A percentile compares a stretch with the other conserved stretches of the same genome.
Evolutionary conservation across 2,797 vertebrate species (phyloP).

Genomic region (Triplophysa bombifrons): DNA sequence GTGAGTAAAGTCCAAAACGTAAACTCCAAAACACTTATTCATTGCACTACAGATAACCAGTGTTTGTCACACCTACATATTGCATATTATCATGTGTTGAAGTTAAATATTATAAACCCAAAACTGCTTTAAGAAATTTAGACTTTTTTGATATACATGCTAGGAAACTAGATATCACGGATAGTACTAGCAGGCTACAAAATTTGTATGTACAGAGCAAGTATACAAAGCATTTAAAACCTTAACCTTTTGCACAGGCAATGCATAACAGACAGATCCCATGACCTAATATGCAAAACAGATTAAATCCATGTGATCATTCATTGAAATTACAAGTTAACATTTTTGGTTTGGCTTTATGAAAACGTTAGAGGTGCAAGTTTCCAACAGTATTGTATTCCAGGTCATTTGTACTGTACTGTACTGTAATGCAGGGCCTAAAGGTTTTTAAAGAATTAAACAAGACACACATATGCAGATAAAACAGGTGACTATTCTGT

Average conservation of each 20-base stretch:
- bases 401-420: not conserved
- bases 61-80: not conserved
- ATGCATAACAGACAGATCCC: not conserved
- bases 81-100: not conserved
- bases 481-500: not conserved
- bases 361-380: too few species aligned
- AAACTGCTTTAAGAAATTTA: too few species aligned
- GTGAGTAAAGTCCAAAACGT: conserved; percentile 2
- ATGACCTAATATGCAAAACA: not conserved
- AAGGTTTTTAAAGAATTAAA: conserved; percentile 14
- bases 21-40: conserved; percentile 3
- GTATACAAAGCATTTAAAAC: too few species aligned
- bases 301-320: not conserved
- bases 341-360: not conserved
- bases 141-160: too few species aligned
- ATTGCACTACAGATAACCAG: not conserved
- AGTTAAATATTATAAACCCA: not conserved
- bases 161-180: too few species aligned
- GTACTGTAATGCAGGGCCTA: not conserved
- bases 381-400: not conserved
- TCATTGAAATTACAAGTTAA: not conserved
- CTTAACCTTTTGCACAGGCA: not conserved
- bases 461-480: not conserved
- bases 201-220: not conserved
- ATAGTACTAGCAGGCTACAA: not conserved